Evolutionary conservation across 2,797 vertebrate genomes (phyloP).

Genomic region (Alfaro cultratus): DNA sequence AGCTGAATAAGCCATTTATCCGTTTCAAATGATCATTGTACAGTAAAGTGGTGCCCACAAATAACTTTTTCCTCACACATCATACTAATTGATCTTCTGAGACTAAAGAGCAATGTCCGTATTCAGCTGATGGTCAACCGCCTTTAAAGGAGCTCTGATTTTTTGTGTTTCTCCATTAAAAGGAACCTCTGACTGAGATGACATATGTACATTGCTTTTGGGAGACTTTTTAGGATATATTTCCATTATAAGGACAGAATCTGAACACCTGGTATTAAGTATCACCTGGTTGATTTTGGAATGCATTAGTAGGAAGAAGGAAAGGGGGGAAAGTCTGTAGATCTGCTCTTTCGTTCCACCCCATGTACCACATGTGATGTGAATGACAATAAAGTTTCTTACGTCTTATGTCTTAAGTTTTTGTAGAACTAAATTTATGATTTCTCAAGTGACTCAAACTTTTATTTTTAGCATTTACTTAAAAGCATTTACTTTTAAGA

Average conservation of each 20-base stretch:
- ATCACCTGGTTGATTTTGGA: neutral
- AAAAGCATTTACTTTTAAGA: neutral
- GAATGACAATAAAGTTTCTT: too few species aligned
- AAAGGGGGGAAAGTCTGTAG: neutral
- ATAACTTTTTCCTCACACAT: neutral
- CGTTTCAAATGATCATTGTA: neutral
- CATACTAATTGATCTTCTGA: neutral
- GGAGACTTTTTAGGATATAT: neutral
- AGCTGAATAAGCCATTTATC: neutral
- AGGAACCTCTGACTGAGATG: neutral
- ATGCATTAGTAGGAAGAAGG: neutral
- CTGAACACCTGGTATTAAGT: neutral
- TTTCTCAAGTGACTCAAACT: neutral
- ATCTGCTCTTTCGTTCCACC: too few species aligned
- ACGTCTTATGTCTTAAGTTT: too few species aligned
- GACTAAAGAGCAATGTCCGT: neutral
- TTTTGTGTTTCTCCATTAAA: neutral
- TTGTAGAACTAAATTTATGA: neutral
- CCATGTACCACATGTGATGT: too few species aligned
- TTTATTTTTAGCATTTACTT: neutral
- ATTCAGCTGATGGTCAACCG: neutral
- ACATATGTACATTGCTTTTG: neutral
- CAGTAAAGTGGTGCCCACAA: neutral
- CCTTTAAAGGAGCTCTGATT: neutral
- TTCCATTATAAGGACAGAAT: neutral